phyloP scores from a whole-genome alignment of 1,140 invertebrate genomes.

The Camponotus floridanus region DNA sequence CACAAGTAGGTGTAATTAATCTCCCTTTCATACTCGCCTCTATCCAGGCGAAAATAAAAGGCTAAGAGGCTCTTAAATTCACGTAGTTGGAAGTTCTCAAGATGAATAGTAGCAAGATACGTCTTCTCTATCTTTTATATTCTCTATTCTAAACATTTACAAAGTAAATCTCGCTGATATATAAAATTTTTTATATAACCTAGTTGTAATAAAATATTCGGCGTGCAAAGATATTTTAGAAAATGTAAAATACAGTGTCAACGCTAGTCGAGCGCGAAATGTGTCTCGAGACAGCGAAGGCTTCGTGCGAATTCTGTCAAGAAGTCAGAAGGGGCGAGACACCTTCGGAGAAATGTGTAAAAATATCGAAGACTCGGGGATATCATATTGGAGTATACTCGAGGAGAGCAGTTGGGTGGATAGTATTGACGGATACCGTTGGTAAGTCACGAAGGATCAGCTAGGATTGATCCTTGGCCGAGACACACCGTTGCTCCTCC shows the following conservation, averaged over 20 bases:
- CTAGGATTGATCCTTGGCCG: constrained; percentile 47
- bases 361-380: constrained; percentile 22
- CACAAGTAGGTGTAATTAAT: constrained; percentile 76
- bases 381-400: neutral
- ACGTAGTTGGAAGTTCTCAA: constrained; percentile 13
- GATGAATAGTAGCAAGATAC: constrained; percentile 49
- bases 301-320: constrained; percentile 40
- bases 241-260: neutral
- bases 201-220: constrained; percentile 3
- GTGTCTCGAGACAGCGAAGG: constrained; percentile 12
- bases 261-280: constrained; percentile 21
- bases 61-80: constrained; percentile 47
- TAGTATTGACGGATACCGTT: constrained; percentile 45
- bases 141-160: constrained; percentile 9
- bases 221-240: constrained; percentile 11
- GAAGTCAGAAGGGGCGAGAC: neutral
- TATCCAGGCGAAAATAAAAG: constrained; percentile 54
- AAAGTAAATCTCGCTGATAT: constrained; percentile 1
- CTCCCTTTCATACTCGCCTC: constrained; percentile 68
- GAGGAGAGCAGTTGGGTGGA: constrained; percentile 34
- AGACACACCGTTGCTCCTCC: constrained; percentile 2
- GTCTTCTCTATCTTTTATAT: neutral
- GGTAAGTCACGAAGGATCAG: constrained; percentile 51
- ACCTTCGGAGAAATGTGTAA: constrained; percentile 30
- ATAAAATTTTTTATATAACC: neutral